These are phyloP conservation scores for Melanotaenia pygmaea DNA, from an alignment of 2,797 vertebrate genomes.

Conservation along the genomic window DNA sequence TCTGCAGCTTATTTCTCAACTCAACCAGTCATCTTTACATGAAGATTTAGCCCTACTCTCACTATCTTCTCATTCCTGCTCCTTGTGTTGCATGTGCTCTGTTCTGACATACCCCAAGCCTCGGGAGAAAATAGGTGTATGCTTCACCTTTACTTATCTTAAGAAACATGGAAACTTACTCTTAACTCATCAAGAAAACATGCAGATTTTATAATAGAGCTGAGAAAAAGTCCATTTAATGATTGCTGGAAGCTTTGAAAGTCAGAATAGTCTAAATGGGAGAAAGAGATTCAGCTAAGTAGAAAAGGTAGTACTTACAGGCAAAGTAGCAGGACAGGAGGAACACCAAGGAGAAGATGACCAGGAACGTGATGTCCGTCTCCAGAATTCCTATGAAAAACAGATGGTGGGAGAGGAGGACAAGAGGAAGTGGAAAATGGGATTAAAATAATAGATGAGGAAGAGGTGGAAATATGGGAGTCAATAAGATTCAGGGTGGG, in stretches of 20 bases:
- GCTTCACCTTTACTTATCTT: slow-evolving; percentile 44
- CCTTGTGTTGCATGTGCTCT: background rate
- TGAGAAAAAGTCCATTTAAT: slow-evolving; percentile 39
- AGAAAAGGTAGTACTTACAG: slow-evolving; percentile 83
- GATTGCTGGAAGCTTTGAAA: slow-evolving; percentile 24
- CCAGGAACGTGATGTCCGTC: slow-evolving; percentile 93
- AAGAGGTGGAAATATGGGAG: background rate
- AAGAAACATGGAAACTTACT: slow-evolving; percentile 72
- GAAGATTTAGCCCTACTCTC: slow-evolving; percentile 28
- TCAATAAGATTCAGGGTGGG: slow-evolving; percentile 11
- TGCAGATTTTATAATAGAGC: slow-evolving; percentile 52
- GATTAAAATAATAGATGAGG: slow-evolving; percentile 25
- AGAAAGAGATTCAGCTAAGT: slow-evolving; percentile 32
- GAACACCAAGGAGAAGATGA: slow-evolving; percentile 91
- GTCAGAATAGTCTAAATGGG: slow-evolving; percentile 12
- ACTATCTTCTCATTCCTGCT: slow-evolving; percentile 14
- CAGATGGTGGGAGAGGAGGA: background rate
- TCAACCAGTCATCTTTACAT: slow-evolving; percentile 52
- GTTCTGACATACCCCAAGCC: slow-evolving; percentile 27
- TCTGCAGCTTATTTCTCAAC: slow-evolving; percentile 37
- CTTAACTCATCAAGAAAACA: slow-evolving; percentile 61
- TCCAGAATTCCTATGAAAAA: slow-evolving; percentile 88
- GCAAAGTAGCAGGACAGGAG: slow-evolving; percentile 92
- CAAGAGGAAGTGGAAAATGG: background rate
- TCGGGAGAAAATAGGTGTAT: slow-evolving; percentile 14